A percentile compares a stretch with the other conserved stretches of the same genome.
phyloP scores from a whole-genome alignment of 2,888 invertebrate genomes.

The Apamea monoglypha region DNA sequence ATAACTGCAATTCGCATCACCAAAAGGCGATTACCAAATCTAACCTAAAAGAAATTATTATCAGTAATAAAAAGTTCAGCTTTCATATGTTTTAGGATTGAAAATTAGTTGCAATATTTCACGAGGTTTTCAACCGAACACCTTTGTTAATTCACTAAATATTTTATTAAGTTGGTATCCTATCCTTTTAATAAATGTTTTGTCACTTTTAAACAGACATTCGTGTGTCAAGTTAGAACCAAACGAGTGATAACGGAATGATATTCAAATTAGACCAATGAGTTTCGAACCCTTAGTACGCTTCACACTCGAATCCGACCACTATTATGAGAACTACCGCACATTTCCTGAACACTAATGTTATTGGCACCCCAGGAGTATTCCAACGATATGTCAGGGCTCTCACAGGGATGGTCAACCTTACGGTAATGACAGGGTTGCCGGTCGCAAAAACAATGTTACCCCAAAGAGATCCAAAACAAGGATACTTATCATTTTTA shows the following conservation, averaged over 20 bases:
- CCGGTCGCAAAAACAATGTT: slow-evolving; percentile 63
- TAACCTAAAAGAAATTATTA: slow-evolving; percentile 4
- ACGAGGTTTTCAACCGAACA: neutral
- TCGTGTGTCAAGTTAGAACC: neutral
- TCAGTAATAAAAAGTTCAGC: neutral
- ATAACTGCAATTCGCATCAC: slow-evolving; percentile 53
- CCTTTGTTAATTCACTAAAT: neutral
- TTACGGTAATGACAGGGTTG: slow-evolving; percentile 68
- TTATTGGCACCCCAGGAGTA: slow-evolving; percentile 70
- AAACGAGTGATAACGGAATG: slow-evolving; percentile 53
- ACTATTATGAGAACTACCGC: slow-evolving; percentile 79
- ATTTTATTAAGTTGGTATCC: neutral
- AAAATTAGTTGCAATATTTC: neutral
- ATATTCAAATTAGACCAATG: slow-evolving; percentile 49
- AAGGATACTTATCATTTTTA: slow-evolving; percentile 63
- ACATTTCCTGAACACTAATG: slow-evolving; percentile 76
- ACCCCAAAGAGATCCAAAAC: slow-evolving; percentile 63
- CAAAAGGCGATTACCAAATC: slow-evolving; percentile 63
- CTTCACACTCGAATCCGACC: slow-evolving; percentile 71
- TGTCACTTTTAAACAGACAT: neutral
- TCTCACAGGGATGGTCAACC: slow-evolving; percentile 73
- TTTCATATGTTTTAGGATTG: neutral
- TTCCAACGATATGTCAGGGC: slow-evolving; percentile 65
- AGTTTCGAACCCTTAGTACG: slow-evolving; percentile 63
- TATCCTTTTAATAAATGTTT: neutral